Evolutionary conservation across 2,113 vertebrate genomes (phyloP), one percentile per base, ranked within the genome.

Genomic region (Pterocles orientalis): DNA sequence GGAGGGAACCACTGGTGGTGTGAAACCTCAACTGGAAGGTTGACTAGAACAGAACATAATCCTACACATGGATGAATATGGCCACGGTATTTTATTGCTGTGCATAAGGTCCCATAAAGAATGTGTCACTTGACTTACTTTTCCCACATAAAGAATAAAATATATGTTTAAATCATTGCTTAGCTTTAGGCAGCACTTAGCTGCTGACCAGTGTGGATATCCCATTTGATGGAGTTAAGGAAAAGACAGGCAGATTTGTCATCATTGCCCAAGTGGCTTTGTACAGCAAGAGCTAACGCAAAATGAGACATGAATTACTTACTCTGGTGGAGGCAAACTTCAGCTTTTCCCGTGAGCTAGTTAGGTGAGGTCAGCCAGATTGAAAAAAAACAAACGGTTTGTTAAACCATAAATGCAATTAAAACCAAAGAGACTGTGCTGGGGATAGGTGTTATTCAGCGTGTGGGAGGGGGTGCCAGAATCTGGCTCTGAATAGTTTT

Each of bases 401-500:
- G 45, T 70, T 68, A 89, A 92, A 86, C n/a, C 54, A 28, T 36
- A 90, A 94, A 84, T 24, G 56, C 86, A 82, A 87, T 88, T 83
- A 93, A 90, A 95, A 60, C 24, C 13, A 75, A 88, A 75, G 72
- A 65, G 34, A 56, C 65, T 45, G 76, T 33, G n/a, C 18, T 53
- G 20, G 33, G 50, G 51, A 84, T 84, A 83, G 82, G 90, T 88
- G 85, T 66, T 86, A 79, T 64, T 92, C 80, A 82, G 73, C 7
- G 18, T 6, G 57, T 82, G 77, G 68, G 73, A 94, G 69, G 69
- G 45, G 69, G 31, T 93, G 80, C 90, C 88, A 86, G 88, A 71
- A 86, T 47, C 53, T 79, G 92, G 50, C 58, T 95, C 92, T 92
- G 65, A 96, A 96, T 95, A 94, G 77, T 91, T 96, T 87, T 90